phyloP scores from a whole-genome alignment of 2,113 vertebrate genomes.

The Dicerorhinus sumatrensis region DNA sequence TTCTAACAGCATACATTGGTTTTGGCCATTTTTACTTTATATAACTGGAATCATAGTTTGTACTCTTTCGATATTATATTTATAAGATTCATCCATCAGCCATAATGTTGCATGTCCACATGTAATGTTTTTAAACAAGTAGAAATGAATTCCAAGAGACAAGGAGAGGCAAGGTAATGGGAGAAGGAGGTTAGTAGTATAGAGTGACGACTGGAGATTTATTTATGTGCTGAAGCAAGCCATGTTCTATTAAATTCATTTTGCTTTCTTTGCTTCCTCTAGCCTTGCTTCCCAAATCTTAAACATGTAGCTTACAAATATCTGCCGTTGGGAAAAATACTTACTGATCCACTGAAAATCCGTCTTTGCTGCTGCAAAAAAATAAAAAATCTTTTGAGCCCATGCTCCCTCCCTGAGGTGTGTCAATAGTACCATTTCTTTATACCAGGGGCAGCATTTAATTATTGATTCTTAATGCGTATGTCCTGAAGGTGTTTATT shows the following conservation, averaged over 20 bases:
- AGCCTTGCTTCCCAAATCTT: slow-evolving; percentile 48
- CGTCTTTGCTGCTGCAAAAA: slow-evolving; percentile 37
- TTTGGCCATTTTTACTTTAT: slow-evolving; percentile 28
- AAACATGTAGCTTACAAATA: slow-evolving; percentile 65
- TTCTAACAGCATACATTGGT: neutral
- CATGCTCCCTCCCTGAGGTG: slow-evolving; percentile 13
- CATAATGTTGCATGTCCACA: neutral
- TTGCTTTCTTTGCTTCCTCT: slow-evolving; percentile 39
- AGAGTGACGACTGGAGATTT: slow-evolving; percentile 44
- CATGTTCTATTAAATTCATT: slow-evolving; percentile 55
- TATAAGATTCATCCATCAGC: slow-evolving; percentile 11
- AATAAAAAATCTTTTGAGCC: neutral
- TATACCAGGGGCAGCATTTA: slow-evolving; percentile 55
- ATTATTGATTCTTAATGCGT: slow-evolving; percentile 65
- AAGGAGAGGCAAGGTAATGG: neutral
- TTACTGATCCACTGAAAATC: slow-evolving; percentile 72
- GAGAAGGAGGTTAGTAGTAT: neutral
- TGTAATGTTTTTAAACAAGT: slow-evolving; percentile 56
- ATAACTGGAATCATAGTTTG: neutral
- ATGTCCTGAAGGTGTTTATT: slow-evolving; percentile 68
- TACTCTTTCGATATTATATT: slow-evolving; percentile 13
- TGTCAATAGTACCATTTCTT: slow-evolving; percentile 61
- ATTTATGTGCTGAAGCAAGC: slow-evolving; percentile 50
- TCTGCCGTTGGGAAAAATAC: slow-evolving; percentile 67
- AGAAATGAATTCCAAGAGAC: slow-evolving; percentile 18